These are phyloP conservation scores for Apocheima hispidaria DNA, from an alignment of 2,888 invertebrate genomes.

Conservation along the genomic window DNA sequence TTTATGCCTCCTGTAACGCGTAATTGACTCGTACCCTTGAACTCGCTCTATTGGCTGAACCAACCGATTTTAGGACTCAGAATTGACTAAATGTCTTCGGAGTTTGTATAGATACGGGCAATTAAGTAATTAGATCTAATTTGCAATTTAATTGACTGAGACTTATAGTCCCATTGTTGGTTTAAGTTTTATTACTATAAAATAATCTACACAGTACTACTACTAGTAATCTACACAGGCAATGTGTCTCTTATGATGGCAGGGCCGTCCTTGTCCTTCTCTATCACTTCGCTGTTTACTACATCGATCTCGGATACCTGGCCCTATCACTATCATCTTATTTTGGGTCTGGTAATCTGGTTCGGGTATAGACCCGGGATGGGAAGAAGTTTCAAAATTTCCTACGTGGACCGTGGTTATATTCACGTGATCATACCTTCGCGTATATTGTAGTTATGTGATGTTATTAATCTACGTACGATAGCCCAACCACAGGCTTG, in stretches of 20 bases:
- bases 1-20: constrained; percentile 41
- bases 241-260: too few species aligned
- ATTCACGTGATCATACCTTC: neutral
- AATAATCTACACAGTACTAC: too few species aligned
- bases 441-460: too few species aligned
- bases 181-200: neutral
- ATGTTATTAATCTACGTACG: neutral
- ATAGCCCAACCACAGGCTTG: neutral
- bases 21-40: constrained; percentile 58
- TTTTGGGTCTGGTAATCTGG: neutral
- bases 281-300: too few species aligned
- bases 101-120: neutral
- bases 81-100: constrained; percentile 8
- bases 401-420: neutral
- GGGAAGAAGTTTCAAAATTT: neutral
- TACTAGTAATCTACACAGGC: too few species aligned
- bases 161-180: neutral
- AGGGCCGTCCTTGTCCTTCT: too few species aligned
- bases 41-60: constrained; percentile 44
- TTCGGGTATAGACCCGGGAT: too few species aligned
- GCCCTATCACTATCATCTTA: neutral
- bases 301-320: neutral
- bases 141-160: neutral
- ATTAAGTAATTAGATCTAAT: neutral
- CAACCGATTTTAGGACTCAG: constrained; percentile 20